These are phyloP conservation scores for Drosophila subpulchrella DNA, from an alignment of 1,140 invertebrate species.

Conservation along the genomic window DNA sequence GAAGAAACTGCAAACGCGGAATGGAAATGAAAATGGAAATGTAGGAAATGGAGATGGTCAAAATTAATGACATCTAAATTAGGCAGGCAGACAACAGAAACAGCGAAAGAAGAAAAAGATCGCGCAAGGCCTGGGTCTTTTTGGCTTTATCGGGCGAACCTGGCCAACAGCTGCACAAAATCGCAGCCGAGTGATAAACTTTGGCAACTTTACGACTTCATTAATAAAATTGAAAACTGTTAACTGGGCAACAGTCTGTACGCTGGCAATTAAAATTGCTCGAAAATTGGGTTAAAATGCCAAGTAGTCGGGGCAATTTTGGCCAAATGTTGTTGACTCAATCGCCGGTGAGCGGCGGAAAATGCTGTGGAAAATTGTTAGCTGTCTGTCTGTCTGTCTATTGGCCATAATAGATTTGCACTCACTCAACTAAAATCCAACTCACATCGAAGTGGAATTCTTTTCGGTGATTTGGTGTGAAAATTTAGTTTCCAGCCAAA, in stretches of 20 bases:
- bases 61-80: conserved; percentile 54
- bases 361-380: not conserved
- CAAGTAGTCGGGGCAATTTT: conserved; percentile 17
- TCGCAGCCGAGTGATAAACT: conserved; percentile 49
- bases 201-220: conserved; percentile 39
- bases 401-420: conserved; percentile 30
- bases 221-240: conserved; percentile 44
- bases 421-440: conserved; percentile 14
- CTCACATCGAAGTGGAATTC: conserved; percentile 1
- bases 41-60: conserved; percentile 10
- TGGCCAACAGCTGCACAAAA: conserved; percentile 14
- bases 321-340: conserved; percentile 24
- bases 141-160: conserved; percentile 2
- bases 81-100: conserved; percentile 16
- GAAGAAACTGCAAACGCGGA: conserved; percentile 18
- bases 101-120: conserved; percentile 1
- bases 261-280: conserved; percentile 43
- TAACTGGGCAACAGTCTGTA: conserved; percentile 11
- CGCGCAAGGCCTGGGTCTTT: not conserved
- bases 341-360: not conserved
- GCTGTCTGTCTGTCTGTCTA: conserved; percentile 25
- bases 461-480: conserved; percentile 9
- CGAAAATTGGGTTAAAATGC: conserved; percentile 48
- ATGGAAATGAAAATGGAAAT: conserved; percentile 31
- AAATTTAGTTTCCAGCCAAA: conserved; percentile 2